phyloP scores from a whole-genome alignment of 92 coral and sea anemone species.

The Palythoa grandis region DNA sequence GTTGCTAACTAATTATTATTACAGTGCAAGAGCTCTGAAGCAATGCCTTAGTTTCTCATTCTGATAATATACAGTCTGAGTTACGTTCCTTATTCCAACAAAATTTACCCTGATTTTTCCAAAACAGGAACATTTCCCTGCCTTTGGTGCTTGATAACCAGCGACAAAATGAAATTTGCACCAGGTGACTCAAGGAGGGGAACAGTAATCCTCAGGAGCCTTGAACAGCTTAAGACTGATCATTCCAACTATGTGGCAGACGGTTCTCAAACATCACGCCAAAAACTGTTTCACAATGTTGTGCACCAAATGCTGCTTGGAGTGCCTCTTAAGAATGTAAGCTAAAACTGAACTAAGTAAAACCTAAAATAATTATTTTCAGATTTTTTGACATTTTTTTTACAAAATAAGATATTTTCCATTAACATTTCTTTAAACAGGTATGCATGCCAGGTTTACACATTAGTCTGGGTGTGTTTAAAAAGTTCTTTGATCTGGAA shows the following conservation, averaged over 20 bases:
- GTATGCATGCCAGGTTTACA: constrained; percentile 26
- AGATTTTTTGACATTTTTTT: background rate
- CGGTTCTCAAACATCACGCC: constrained; percentile 6
- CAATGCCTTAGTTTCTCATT: background rate
- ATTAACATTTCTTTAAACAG: background rate
- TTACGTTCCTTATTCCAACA: background rate
- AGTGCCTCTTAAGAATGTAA: constrained; percentile 11
- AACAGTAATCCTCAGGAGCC: background rate
- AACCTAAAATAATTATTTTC: background rate
- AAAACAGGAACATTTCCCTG: constrained; percentile 26
- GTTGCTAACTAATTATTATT: background rate
- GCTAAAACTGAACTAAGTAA: background rate
- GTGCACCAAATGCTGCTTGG: constrained; percentile 10
- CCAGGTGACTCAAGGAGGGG: constrained; percentile 5
- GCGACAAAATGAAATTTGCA: background rate
- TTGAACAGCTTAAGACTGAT: constrained; percentile 12
- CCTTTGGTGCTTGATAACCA: constrained; percentile 23
- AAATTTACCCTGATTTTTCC: background rate
- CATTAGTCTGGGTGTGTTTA: constrained; percentile 21
- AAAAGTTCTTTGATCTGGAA: constrained; percentile 11
- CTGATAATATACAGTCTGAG: no score
- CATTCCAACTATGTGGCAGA: constrained; percentile 5
- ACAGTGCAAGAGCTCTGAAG: background rate
- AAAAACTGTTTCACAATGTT: constrained; percentile 11
- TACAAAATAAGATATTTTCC: background rate